A percentile compares a stretch with the other conserved stretches of the same genome.
Conservation (phyloP, 2,113 vertebrate genomes). For the Poecile atricapillus region DNA sequence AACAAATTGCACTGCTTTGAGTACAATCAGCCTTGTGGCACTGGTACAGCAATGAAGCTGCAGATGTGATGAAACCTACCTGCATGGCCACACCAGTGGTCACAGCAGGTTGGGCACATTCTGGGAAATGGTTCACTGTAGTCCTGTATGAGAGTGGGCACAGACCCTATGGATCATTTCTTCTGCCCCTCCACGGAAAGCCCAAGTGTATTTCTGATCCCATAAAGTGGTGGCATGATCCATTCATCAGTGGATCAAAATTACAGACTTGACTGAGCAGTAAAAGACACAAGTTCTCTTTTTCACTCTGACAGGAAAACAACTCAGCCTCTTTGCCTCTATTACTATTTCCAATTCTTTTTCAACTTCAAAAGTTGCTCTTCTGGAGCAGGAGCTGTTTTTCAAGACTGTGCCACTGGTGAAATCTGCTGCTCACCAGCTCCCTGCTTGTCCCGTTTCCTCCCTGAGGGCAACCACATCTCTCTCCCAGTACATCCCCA, state of each 20-base stretch:
- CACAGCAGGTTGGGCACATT: background rate
- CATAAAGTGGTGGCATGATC: background rate
- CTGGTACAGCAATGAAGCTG: background rate
- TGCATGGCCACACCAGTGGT: background rate
- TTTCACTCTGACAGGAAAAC: background rate
- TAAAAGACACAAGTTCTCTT: background rate
- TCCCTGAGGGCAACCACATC: background rate
- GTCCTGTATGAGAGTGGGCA: background rate
- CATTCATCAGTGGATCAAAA: background rate
- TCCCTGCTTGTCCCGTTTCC: fast-evolving
- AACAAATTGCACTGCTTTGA: background rate
- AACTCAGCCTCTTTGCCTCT: background rate
- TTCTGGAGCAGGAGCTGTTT: background rate
- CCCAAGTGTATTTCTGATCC: background rate
- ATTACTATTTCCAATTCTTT: background rate
- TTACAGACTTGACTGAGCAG: background rate
- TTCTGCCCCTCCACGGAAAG: background rate
- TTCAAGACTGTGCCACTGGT: background rate
- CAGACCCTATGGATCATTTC: background rate
- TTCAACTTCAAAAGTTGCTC: background rate
- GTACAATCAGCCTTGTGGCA: background rate
- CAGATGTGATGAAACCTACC: background rate
- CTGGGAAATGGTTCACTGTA: background rate
- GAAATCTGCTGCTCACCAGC: background rate
- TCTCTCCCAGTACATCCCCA: background rate